Evolutionary conservation across 2,888 invertebrate genomes (phyloP).

Genomic region (Drosophila paracracens): DNA sequence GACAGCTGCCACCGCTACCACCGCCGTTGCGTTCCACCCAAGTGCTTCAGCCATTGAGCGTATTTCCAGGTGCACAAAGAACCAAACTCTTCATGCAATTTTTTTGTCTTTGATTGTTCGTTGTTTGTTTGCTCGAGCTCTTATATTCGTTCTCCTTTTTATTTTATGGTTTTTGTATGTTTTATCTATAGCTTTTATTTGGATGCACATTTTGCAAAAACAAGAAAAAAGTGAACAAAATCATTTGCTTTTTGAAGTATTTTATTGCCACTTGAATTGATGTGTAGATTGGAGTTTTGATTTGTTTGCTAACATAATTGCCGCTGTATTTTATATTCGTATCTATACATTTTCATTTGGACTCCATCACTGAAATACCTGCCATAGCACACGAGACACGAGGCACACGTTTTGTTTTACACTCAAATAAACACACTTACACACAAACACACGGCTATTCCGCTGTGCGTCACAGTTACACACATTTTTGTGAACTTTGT

Average conservation of each 20-base stretch:
- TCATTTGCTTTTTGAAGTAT: constrained; percentile 50
- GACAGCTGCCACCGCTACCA: constrained; percentile 85
- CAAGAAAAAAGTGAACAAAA: constrained; percentile 3
- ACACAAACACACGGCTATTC: constrained; percentile 14
- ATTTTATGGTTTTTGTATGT: constrained; percentile 10
- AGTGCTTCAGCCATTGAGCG: constrained; percentile 85
- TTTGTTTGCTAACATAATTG: constrained; percentile 57
- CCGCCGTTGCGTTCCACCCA: constrained; percentile 86
- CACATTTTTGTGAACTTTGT: constrained; percentile 64
- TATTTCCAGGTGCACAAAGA: constrained; percentile 84
- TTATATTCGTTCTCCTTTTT: constrained; percentile 22
- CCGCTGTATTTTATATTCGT: constrained; percentile 39
- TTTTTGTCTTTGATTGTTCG: constrained; percentile 30
- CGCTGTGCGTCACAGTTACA: constrained; percentile 47
- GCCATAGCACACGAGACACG: constrained; percentile 34
- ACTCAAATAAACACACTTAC: neutral
- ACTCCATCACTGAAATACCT: constrained; percentile 39
- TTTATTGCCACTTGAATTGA: constrained; percentile 71
- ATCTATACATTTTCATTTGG: constrained; percentile 36
- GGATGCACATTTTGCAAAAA: constrained; percentile 33
- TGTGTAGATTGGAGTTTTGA: constrained; percentile 73
- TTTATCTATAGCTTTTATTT: constrained; percentile 37
- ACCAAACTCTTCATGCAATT: constrained; percentile 1
- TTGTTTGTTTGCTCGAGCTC: constrained; percentile 51
- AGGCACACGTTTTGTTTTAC: constrained; percentile 21